Evolutionary conservation across 2,113 vertebrate genomes (phyloP).

Genomic region (Holacanthus passer): DNA sequence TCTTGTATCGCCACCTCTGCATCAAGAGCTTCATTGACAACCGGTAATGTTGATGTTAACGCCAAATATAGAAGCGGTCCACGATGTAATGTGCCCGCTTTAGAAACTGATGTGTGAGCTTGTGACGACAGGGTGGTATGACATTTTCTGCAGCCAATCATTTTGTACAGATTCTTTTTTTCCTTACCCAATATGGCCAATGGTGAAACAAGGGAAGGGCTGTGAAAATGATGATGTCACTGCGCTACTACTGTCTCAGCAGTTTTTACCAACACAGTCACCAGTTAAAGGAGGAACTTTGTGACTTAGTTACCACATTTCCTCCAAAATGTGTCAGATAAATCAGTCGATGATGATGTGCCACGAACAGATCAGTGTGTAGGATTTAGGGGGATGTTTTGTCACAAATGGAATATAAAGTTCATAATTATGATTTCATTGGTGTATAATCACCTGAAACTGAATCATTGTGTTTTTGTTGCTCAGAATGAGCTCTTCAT

Average conservation of each 20-base stretch:
- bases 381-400: no score
- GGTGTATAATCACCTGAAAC: no score
- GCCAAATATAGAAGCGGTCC: slow-evolving; percentile 72
- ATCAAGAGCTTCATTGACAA: slow-evolving; percentile 69
- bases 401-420: no score
- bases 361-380: no score
- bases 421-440: no score
- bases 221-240: slow-evolving; percentile 41
- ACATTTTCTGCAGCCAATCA: slow-evolving; percentile 71
- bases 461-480: no score
- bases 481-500: no score
- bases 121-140: slow-evolving; percentile 66
- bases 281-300: slow-evolving; percentile 26
- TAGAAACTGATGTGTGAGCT: slow-evolving; percentile 59
- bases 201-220: background rate
- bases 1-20: slow-evolving; percentile 43
- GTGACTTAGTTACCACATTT: slow-evolving; percentile 7
- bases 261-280: slow-evolving; percentile 25
- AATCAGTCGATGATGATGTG: background rate
- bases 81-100: slow-evolving; percentile 56
- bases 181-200: slow-evolving; percentile 38
- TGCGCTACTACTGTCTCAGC: slow-evolving; percentile 27
- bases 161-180: background rate
- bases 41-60: slow-evolving; percentile 64
- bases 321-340: slow-evolving; percentile 6